Base-by-base conservation (phyloP, 2,888 invertebrate genomes). In the Lasiommata megera region DNA sequence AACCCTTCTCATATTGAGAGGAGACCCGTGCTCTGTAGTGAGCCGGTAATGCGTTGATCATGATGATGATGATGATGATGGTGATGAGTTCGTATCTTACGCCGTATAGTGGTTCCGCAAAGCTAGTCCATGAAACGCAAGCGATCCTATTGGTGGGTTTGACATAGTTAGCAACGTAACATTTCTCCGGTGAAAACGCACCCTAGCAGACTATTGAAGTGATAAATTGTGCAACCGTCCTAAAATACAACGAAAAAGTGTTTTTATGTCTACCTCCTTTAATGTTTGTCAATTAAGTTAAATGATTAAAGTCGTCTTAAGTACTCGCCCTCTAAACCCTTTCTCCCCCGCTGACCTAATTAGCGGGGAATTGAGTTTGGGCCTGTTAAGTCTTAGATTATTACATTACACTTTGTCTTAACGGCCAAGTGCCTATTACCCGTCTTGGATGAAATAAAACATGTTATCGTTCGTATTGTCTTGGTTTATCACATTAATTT, bases 281-380 rank as follows among this genome's bases (percentile, higher is more conserved):
- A 37, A 41, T 52, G 54, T 54, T 60, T 60, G 56, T 48, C 62
- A 54, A 62, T 56, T 56, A 62, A 54, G 54, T 56, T 38, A 60
- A 62, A 60, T 51, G 56, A 56, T 62, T 54, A 60, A 58, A 56
- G 52, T 48, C 56, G 61, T 58, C 60, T 59, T 38, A 48, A 58
- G 54, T 34, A 46, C 54, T 52, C 55, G 34, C 29, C 56, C 51
- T 56, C 50, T 46, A 40, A 53, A 34, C 61, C 56, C 50, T 54
- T 50, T 60, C 54, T 58, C 60, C 60, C 58, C 48, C 51, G 53
- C 53, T 61, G 65, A 61, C 63, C 63, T 65, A 65, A 65, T 65
- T 65, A 63, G 54, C 50, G 60, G 40, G 54, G 50, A 65, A 65
- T 61, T 65, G 60, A 63, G 65, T 65, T 63, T 48, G 37, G 38